These are phyloP conservation scores for Yasuhikotakia modesta DNA, from an alignment of 2,797 vertebrate genomes.

Conservation along the genomic window DNA sequence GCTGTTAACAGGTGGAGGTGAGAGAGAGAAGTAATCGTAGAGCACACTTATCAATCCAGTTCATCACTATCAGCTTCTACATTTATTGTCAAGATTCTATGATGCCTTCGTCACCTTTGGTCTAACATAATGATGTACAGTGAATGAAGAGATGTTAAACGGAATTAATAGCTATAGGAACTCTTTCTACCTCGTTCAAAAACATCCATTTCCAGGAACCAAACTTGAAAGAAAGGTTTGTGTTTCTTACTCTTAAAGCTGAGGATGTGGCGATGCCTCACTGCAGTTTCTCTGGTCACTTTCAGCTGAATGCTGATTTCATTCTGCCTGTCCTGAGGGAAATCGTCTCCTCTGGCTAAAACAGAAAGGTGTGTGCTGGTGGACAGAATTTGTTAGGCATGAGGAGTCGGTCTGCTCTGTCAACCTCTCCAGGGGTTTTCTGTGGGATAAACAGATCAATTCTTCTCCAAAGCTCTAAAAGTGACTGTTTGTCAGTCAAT, in stretches of 20 bases:
- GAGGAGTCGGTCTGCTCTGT: conserved; percentile 32
- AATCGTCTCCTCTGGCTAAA: conserved; percentile 19
- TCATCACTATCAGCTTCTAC: no score
- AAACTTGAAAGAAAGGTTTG: not conserved
- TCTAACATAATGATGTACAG: no score
- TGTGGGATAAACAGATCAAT: conserved; percentile 50
- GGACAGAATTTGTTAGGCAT: conserved; percentile 50
- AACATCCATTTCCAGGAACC: not conserved
- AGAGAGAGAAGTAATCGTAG: no score
- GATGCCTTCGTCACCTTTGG: no score
- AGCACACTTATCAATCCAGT: no score
- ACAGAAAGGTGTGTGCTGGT: conserved; percentile 27
- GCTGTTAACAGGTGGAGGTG: conserved; percentile 58
- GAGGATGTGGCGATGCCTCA: not conserved
- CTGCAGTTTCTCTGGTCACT: conserved; percentile 28
- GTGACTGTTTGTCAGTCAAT: conserved; percentile 47
- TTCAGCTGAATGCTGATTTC: conserved; percentile 25
- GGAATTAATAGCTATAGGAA: no score
- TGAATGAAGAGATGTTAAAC: no score
- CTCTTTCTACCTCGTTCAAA: no score
- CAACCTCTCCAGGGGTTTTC: conserved; percentile 34
- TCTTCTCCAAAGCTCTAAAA: conserved; percentile 42
- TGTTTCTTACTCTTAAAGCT: no score
- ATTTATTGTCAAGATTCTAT: no score
- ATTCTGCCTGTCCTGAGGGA: conserved; percentile 18